Percentiles rank a stretch among this genome's conserved stretches.
Evolutionary conservation across 2,888 invertebrate species (phyloP).

Genomic region (Napeogenes inachia): DNA sequence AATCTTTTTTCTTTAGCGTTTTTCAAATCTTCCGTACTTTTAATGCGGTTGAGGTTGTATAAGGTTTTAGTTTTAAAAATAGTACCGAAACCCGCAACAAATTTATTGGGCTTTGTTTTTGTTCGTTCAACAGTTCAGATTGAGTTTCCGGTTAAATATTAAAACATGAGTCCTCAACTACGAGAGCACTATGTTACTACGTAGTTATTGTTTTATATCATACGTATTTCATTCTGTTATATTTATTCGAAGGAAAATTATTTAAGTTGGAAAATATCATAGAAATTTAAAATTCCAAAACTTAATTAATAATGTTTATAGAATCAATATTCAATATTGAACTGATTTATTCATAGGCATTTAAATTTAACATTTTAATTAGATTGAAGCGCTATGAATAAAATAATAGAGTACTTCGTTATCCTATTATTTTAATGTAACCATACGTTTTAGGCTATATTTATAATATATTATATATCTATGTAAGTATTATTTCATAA

Average conservation of each 20-base stretch:
- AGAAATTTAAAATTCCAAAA: too few relatives aligned
- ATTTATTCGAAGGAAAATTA: too few relatives aligned
- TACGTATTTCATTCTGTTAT: too few relatives aligned
- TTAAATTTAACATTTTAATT: too few relatives aligned
- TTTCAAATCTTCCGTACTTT: slow-evolving; percentile 52
- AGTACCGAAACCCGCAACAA: slow-evolving; percentile 49
- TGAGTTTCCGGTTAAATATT: slow-evolving; percentile 66
- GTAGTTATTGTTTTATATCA: slow-evolving; percentile 30
- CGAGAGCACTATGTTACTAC: slow-evolving; percentile 23
- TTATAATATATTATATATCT: slow-evolving; percentile 26
- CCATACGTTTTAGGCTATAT: background rate
- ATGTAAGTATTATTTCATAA: slow-evolving; percentile 62
- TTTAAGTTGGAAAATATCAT: too few relatives aligned
- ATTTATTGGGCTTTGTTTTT: slow-evolving; percentile 71
- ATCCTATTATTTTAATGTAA: background rate
- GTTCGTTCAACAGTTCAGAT: slow-evolving; percentile 61
- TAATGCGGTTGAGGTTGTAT: slow-evolving; percentile 60
- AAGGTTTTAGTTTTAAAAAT: slow-evolving; percentile 56
- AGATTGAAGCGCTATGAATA: too few relatives aligned
- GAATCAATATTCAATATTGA: too few relatives aligned
- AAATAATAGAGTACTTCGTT: too few relatives aligned
- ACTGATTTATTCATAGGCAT: too few relatives aligned
- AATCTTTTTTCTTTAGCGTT: slow-evolving; percentile 43
- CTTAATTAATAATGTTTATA: too few relatives aligned
- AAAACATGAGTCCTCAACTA: slow-evolving; percentile 55